Percentiles rank a stretch among this genome's conserved stretches.
Conservation (phyloP, 2,888 invertebrate species). For the Nemapogon koenigi region DNA sequence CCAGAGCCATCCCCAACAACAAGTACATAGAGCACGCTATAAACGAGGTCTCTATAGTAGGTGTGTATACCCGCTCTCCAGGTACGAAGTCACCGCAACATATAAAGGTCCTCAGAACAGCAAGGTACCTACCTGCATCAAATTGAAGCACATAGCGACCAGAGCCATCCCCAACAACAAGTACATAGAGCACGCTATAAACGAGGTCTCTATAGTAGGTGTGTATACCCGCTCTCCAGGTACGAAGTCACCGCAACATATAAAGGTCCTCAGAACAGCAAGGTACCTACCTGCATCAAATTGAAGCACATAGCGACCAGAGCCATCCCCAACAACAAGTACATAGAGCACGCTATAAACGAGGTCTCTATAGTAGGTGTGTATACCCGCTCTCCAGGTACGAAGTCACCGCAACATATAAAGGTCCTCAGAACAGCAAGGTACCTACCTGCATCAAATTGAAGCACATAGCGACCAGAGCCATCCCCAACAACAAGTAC, state of each 20-base stretch:
- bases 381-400: slow-evolving; percentile 79
- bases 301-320: slow-evolving; percentile 96
- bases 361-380: slow-evolving; percentile 69
- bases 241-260: too few species aligned
- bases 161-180: slow-evolving; percentile 91
- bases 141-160: slow-evolving; percentile 94
- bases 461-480: slow-evolving; percentile 95
- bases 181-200: slow-evolving; percentile 86
- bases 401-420: too few species aligned
- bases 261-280: background rate
- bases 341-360: slow-evolving; percentile 85
- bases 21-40: slow-evolving; percentile 87
- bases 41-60: slow-evolving; percentile 73
- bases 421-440: background rate
- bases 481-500: slow-evolving; percentile 91
- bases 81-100: too few species aligned
- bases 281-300: slow-evolving; percentile 79
- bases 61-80: slow-evolving; percentile 74
- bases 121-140: slow-evolving; percentile 78
- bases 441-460: slow-evolving; percentile 85
- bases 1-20: slow-evolving; percentile 90
- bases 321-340: slow-evolving; percentile 91
- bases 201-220: slow-evolving; percentile 70
- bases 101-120: background rate
- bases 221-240: slow-evolving; percentile 77